Evolutionary conservation across 2,797 vertebrate genomes (phyloP).

Genomic region (Channallabes apus): DNA sequence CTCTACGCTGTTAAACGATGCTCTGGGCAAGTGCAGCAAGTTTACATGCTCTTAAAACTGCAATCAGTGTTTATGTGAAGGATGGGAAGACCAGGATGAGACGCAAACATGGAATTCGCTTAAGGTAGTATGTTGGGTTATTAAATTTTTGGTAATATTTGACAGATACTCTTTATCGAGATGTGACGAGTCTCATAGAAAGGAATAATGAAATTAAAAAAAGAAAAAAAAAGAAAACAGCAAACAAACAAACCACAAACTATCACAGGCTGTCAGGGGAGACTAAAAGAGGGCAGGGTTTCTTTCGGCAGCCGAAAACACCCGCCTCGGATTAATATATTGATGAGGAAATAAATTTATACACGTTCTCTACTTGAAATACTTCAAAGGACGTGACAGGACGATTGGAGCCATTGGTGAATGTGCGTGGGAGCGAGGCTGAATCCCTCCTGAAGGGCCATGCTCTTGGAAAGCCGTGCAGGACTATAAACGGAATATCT

Average conservation of each 20-base stretch:
- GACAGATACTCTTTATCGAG: background rate
- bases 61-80: background rate
- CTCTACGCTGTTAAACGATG: slow-evolving; percentile 21
- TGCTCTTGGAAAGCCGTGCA: slow-evolving; percentile 71
- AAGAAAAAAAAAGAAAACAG: no score
- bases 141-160: background rate
- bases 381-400: slow-evolving; percentile 82
- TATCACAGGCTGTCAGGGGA: background rate
- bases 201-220: background rate
- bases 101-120: background rate
- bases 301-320: slow-evolving; percentile 68
- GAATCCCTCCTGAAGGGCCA: slow-evolving; percentile 77
- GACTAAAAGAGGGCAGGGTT: slow-evolving; percentile 44
- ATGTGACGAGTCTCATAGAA: background rate
- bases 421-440: slow-evolving; percentile 5
- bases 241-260: background rate
- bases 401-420: slow-evolving; percentile 62
- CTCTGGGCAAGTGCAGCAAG: background rate
- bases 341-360: slow-evolving; percentile 76
- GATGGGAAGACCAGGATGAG: background rate
- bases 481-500: slow-evolving; percentile 82
- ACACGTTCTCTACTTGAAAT: slow-evolving; percentile 71
- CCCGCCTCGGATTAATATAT: slow-evolving; percentile 64
- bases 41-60: background rate
- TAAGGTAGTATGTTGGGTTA: background rate